phyloP scores from a whole-genome alignment of 2,888 invertebrate species.

The Leucozona laternaria region DNA sequence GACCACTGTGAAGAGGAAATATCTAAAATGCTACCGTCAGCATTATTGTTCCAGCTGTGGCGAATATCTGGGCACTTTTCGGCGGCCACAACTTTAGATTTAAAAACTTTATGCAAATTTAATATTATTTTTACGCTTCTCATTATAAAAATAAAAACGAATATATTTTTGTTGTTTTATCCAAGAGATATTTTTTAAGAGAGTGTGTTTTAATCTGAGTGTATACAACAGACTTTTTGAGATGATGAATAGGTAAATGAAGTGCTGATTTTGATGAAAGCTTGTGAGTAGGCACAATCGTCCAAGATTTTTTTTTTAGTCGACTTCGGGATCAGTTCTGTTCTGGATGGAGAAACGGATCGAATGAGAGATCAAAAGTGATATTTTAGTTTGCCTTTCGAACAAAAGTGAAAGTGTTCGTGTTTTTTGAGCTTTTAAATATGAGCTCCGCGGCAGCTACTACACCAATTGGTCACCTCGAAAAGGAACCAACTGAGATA shows the following conservation, averaged over 20 bases:
- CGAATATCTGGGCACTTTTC: slow-evolving; percentile 81
- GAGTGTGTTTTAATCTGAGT: neutral
- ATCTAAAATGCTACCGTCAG: slow-evolving; percentile 79
- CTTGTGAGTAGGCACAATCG: neutral
- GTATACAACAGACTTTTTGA: neutral
- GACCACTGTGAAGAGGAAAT: slow-evolving; percentile 79
- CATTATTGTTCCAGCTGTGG: slow-evolving; percentile 82
- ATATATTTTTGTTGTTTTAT: neutral
- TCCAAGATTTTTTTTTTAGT: slow-evolving; percentile 40
- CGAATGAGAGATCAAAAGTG: slow-evolving; percentile 21
- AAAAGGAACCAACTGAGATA: slow-evolving; percentile 78
- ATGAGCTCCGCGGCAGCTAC: slow-evolving; percentile 26
- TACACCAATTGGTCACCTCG: slow-evolving; percentile 79
- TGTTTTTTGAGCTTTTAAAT: neutral
- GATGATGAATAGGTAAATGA: neutral
- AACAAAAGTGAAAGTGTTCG: slow-evolving; percentile 25
- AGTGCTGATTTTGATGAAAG: neutral
- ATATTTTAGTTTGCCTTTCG: slow-evolving; percentile 4
- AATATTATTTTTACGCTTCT: slow-evolving; percentile 17
- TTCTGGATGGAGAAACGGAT: slow-evolving; percentile 42
- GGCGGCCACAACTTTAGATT: slow-evolving; percentile 80
- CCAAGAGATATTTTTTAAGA: slow-evolving; percentile 24
- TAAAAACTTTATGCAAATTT: slow-evolving; percentile 17
- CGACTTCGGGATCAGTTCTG: slow-evolving; percentile 46
- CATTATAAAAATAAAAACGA: neutral